phyloP scores from a whole-genome alignment of 2,888 invertebrate genomes.

The Onthophagus sagittarius region DNA sequence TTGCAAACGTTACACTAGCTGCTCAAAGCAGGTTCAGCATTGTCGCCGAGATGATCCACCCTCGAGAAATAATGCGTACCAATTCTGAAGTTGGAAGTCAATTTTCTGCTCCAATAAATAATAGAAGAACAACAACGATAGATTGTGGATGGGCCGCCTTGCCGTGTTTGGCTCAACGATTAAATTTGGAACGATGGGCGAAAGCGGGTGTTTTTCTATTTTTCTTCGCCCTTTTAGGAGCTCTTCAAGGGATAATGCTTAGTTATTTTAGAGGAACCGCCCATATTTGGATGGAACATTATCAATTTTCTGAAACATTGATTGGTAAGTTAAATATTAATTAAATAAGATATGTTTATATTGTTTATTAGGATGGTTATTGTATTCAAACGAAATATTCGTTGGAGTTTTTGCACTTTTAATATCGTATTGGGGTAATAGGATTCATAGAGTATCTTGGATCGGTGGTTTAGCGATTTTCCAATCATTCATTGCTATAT shows the following conservation, averaged over 20 bases:
- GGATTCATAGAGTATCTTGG: constrained; percentile 58
- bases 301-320: constrained; percentile 45
- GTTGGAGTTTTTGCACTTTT: constrained; percentile 53
- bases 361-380: constrained; percentile 55
- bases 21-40: background rate
- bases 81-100: constrained; percentile 34
- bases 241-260: constrained; percentile 49
- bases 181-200: constrained; percentile 47
- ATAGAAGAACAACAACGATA: constrained; percentile 35
- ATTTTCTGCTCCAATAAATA: constrained; percentile 38
- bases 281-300: constrained; percentile 49
- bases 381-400: constrained; percentile 54
- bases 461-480: constrained; percentile 54
- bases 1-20: background rate
- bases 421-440: constrained; percentile 57
- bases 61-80: constrained; percentile 39
- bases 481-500: constrained; percentile 51
- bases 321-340: constrained; percentile 45
- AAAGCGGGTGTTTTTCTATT: constrained; percentile 49
- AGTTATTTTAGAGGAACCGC: constrained; percentile 53
- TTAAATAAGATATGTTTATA: background rate
- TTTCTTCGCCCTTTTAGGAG: constrained; percentile 45
- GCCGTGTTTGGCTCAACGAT: constrained; percentile 47
- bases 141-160: constrained; percentile 52
- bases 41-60: constrained; percentile 39